Evolutionary conservation across 2,113 vertebrate genomes (phyloP), one percentile per base, ranked within the genome.

Genomic region (Fregetta grallaria): DNA sequence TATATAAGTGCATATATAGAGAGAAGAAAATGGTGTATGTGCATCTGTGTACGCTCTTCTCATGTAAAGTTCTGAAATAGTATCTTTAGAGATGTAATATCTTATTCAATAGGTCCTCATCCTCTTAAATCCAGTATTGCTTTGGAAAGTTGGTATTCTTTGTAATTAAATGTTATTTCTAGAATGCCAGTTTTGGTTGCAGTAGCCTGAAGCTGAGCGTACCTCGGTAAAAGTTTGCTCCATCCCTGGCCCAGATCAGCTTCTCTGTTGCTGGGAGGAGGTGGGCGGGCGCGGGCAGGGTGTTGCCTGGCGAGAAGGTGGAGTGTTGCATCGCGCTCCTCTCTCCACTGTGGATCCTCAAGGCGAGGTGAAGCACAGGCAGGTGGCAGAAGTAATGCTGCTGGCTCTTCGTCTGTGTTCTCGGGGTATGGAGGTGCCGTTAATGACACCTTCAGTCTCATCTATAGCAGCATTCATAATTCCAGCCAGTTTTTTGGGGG

Each of bases 91-190:
- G 11, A 18, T 68, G 14, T 53, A 70, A 7, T 6, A 2, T 9
- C 0, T 0, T 58, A 11, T 6, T 18, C 8, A 36, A 1, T 34
- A 53, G 10, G 13, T 38, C 21, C 27, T 40, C 9, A 19, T 34
- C 17, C 45, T 19, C 68, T 38, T 9, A 18, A 34, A 25, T 22
- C 3, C 59, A 40, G 40, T 2, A 10, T 5, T 49, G 30, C 18
- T 44, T 40, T 0, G 1, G 49, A 5, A 65, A 8, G 30, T 0
- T 49, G 29, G 5, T 30, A 3, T 61, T 74, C 47, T 23, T 32
- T n/a, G n/a, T 15, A 20, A 7, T 6, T 1, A 1, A 7, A 23
- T 6, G 38, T 4, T 42, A 2, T 23, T 59, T 71, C 11, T 5
- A 0, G 6, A 21, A 49, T 6, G 44, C 29, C n/a, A 22, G 32